A percentile compares a stretch with the other conserved stretches of the same genome.
Conservation (phyloP, 2,113 vertebrate species). For the Petrocephalus zakoni region DNA sequence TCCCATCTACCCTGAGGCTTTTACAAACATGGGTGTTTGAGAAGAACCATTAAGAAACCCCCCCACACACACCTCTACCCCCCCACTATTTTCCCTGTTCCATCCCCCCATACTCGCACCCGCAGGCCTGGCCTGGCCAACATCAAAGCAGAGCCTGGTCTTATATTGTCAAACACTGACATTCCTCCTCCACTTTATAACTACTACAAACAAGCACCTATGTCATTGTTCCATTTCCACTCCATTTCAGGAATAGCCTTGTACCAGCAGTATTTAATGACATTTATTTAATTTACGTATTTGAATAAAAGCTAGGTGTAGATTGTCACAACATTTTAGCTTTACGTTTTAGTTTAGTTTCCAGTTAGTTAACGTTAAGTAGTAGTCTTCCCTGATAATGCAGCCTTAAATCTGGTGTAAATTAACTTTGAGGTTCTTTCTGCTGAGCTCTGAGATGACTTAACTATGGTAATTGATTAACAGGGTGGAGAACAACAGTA, state of each 20-base stretch:
- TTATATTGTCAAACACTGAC: conserved; percentile 30
- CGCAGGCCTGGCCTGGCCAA: not conserved
- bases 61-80: not conserved
- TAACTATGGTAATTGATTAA: not conserved
- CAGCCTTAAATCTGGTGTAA: not conserved
- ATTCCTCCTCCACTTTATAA: conserved; percentile 41
- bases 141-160: conserved; percentile 10
- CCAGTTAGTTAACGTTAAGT: not conserved
- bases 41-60: not conserved
- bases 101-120: not conserved
- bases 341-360: not conserved
- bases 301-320: not conserved
- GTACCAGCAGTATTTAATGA: not conserved
- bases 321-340: not conserved
- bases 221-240: not conserved
- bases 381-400: not conserved
- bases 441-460: not conserved
- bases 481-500: not conserved
- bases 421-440: not conserved
- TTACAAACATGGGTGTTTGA: conserved; percentile 17
- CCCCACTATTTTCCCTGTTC: not conserved
- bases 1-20: not conserved
- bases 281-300: not conserved
- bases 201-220: not conserved
- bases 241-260: not conserved